Percentiles rank a stretch among this genome's conserved stretches.
Conservation (phyloP, 2,113 vertebrate species). For the Thryonomys swinderianus region DNA sequence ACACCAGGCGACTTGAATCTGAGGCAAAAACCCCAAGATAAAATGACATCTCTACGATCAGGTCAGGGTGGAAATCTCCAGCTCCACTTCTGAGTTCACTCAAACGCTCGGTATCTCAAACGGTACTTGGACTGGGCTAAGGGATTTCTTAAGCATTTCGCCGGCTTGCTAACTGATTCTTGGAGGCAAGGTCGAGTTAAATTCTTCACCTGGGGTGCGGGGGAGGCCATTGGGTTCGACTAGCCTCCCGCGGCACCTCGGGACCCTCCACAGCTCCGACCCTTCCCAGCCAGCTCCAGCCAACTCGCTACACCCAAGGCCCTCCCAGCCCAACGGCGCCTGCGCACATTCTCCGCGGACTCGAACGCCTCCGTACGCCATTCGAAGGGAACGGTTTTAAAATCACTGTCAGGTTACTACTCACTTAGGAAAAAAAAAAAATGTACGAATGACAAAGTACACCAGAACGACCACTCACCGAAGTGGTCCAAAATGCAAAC, state of each 20-base stretch:
- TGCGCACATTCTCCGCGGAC: conserved; percentile 42
- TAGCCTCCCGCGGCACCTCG: accelerated
- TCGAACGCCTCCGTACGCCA: neutral
- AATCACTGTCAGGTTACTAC: neutral
- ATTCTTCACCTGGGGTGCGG: neutral
- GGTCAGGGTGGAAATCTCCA: neutral
- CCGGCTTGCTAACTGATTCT: neutral
- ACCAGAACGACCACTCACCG: conserved; percentile 63
- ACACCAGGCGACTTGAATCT: neutral
- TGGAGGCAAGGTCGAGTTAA: neutral
- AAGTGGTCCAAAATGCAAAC: conserved; percentile 70
- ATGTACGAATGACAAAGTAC: neutral
- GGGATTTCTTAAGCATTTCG: neutral
- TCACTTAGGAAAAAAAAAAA: conserved; percentile 18
- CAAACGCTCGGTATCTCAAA: neutral
- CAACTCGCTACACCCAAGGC: neutral
- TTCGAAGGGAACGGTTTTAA: neutral
- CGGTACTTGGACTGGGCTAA: neutral
- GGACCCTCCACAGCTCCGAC: neutral
- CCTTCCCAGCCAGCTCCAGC: accelerated
- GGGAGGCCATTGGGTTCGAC: neutral
- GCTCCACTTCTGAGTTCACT: neutral
- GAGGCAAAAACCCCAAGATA: neutral
- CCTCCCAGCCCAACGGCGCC: conserved; percentile 58
- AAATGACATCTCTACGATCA: neutral